Evolutionary conservation across 2,113 vertebrate genomes (phyloP), one percentile per base, ranked within the genome.

Genomic region (Zosterops hypoxanthus): DNA sequence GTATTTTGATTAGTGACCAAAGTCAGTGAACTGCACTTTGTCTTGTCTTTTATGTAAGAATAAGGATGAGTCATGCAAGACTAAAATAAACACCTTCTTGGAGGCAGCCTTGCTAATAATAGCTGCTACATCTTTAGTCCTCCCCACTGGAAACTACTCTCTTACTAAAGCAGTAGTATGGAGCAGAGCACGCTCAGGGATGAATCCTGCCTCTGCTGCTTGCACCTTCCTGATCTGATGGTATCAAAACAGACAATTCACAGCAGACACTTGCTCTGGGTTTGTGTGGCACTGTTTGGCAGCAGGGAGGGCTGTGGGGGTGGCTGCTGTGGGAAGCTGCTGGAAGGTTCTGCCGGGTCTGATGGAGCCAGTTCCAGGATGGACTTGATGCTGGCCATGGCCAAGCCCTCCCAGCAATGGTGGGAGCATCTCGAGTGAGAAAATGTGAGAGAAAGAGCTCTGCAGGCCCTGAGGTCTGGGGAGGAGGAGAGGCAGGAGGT

Each of bases 61-160:
- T 84, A 55, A 91, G 91, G 92, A 89, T 96, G 96, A 97, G 60
- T 97, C 96, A 97, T n/a, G 55, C 77, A 56, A 28, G 91, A 92
- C 94, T 87, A 96, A 97, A 97, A 97, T 96, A 96, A 96, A 89
- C 94, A 95, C 84, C 91, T 93, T 92, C 94, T 92, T 63, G 46
- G 73, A 97, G 87, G 84, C 94, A 93, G 88, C 46, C 77, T 70
- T 69, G 84, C 95, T 96, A 96, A 92, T 82, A 94, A 96, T 96
- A 97, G 91, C 80, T 92, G 91, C 80, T 63, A 26, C 70, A 50
- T 85, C 94, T 84, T 85, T 12, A 93, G 80, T 55, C 77, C 77
- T 89, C 55, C 73, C 55, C 52, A 13, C 66, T 44, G 65, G 69
- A 42, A 94, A 73, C 55, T 85, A 61, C 73, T 84, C 80, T 65